Base-by-base conservation (phyloP, 2,113 vertebrate genomes). In the Sander vitreus region DNA sequence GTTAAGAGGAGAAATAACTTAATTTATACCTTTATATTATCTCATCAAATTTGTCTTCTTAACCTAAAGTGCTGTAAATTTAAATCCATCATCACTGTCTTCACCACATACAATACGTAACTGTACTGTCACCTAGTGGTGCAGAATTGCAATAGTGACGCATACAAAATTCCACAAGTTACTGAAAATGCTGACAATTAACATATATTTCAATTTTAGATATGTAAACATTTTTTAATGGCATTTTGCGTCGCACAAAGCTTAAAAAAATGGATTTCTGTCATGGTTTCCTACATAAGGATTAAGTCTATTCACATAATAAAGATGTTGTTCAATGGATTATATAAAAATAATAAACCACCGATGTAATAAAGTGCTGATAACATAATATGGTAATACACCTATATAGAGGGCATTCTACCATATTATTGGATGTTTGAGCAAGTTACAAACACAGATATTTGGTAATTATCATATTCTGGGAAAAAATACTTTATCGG, bases 111-210 rank as follows among this genome's bases (percentile, higher is more conserved):
- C 21, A 73, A 27, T n/a, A 15, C 65, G 45, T 23, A 69, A 71
- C 1, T 50, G 51, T 50, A 33, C 69, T 88, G 88, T 58, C 80
- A 73, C 62, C 88, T 76, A 76, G 74, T 81, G 80, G 83, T 54
- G 63, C 10, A 75, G 7, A 76, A 59, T 33, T 55, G 53, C 33
- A 83, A 63, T 30, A 23, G 21, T 48, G 58, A 47, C 6, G 36
- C 14, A 45, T 1, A 14, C 12, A 50, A 51, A 51, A 67, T 54
- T 6, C 15, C 7, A 19, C 6, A 36, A 54, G 5, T 43, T 16
- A 14, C 25, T 45, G 27, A 45, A 74, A 62, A 21, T 4, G 4
- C 9, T 27, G 7, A 62, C 9, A 59, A 59, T 58, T 36, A 70
- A 51, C 4, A 21, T 19, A 7, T 27, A 51, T 48, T 39, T 21